Base-by-base conservation (phyloP, 1,140 invertebrate species). In the Leptestheria dahalacensis region DNA sequence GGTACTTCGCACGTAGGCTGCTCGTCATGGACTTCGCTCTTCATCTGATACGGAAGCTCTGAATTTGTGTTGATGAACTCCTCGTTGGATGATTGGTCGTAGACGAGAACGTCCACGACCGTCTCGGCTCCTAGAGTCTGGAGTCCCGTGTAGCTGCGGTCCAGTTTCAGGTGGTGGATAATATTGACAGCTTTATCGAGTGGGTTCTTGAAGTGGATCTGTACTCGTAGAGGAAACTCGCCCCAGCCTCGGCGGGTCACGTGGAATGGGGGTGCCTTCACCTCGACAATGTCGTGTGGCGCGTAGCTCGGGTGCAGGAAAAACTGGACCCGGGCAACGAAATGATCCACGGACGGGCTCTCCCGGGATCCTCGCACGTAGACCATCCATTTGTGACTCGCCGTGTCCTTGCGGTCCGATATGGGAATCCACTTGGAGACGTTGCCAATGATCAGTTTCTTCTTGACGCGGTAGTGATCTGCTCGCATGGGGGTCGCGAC, bases 371-470 rank as follows among this genome's bases (percentile, higher is more conserved):
- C 83, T 63, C 84, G 74, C 3, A 92, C 80, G 73, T 92, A 93
- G 52, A 92, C 78, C 72, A 90, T 82, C 90, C 90, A 93, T 67
- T 90, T 91, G 70, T 93, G 88, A 52, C 82, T 89, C n/a, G 85
- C 78, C 29, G 76, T 76, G 65, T 85, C 80, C 23, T 80, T 77
- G 9, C 79, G 68, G 49, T 79, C 79, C 48, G 82, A 79, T 0
- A 77, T 73, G 1, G 82, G 81, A 33, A 88, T 82, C 75, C 81
- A 91, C 71, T 87, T 88, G 0, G 88, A 91, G 18, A 89, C 83
- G 74, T 93, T 92, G 0, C 90, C 89, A 68, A 88, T 73, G 50
- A 86, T 73, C 56, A 88, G 69, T 62, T 70, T 68, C 58, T 53
- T 47, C 51, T 57, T 23, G 58, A 57, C 23, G 54, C 47, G 26